phyloP scores from a whole-genome alignment of 2,797 vertebrate genomes.

The Hipposideros larvatus region DNA sequence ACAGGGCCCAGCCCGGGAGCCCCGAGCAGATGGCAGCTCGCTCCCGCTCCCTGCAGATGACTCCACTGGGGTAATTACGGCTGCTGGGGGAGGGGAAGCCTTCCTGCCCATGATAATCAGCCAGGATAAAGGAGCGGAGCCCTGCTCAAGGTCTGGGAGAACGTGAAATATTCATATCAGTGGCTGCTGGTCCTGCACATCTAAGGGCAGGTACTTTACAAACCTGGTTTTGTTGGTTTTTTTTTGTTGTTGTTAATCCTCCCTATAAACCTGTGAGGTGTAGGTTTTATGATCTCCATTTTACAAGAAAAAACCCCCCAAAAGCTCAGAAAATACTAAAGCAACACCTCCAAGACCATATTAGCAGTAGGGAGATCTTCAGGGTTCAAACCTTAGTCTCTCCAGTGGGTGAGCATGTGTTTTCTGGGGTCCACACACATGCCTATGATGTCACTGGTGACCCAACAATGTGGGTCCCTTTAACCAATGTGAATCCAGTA shows the following conservation, averaged over 20 bases:
- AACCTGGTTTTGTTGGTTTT: not conserved
- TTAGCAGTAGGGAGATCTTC: not conserved
- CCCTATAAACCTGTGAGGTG: not conserved
- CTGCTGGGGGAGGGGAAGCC: slow-evolving; percentile 33
- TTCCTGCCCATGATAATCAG: slow-evolving; percentile 45
- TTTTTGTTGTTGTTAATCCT: not conserved
- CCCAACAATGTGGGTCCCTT: not conserved
- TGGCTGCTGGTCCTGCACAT: not conserved
- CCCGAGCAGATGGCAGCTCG: slow-evolving; percentile 67
- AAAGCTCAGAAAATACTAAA: slow-evolving; percentile 5
- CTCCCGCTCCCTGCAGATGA: not conserved
- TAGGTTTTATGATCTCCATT: not conserved
- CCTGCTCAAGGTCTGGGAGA: not conserved
- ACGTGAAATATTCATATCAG: not conserved
- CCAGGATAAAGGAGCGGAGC: slow-evolving; percentile 67
- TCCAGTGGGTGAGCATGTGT: rapidly evolving
- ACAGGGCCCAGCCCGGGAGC: not conserved
- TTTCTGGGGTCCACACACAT: not conserved
- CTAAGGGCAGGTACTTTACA: not conserved
- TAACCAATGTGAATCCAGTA: not conserved
- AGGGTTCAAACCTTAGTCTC: not conserved
- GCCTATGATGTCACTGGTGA: not conserved
- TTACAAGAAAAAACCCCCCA: not conserved
- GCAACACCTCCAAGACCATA: not conserved
- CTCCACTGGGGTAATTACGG: slow-evolving; percentile 42